phyloP scores from a whole-genome alignment of 92 coral and sea anemone genomes.

The Palythoa caribaeorum region DNA sequence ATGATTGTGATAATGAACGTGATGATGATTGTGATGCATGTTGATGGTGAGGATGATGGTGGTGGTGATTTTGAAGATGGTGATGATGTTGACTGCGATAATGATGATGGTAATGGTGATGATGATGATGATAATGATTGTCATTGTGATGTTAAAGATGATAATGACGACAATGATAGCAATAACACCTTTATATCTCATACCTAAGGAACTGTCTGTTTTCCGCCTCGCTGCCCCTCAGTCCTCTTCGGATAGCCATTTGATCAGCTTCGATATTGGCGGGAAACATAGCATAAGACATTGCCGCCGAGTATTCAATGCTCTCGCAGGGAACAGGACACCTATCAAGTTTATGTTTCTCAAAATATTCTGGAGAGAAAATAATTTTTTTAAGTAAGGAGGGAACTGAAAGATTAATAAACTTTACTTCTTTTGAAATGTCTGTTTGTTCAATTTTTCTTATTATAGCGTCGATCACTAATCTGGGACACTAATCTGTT shows the following conservation, averaged over 20 bases:
- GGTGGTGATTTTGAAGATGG: neutral
- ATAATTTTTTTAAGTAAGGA: too few relatives aligned
- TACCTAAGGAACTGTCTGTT: constrained; percentile 86
- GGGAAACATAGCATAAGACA: constrained; percentile 85
- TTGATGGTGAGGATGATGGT: too few relatives aligned
- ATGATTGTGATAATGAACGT: neutral
- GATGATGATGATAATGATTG: neutral
- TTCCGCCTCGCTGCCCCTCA: constrained; percentile 67
- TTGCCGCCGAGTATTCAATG: constrained; percentile 79
- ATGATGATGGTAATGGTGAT: neutral
- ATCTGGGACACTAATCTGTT: too few relatives aligned
- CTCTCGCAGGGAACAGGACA: constrained; percentile 92
- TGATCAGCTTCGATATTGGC: constrained; percentile 70
- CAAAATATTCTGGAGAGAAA: constrained; percentile 64
- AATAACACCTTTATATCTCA: neutral
- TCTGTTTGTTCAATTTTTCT: too few relatives aligned
- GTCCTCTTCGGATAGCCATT: constrained; percentile 62
- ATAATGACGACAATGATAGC: neutral
- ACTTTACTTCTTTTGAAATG: too few relatives aligned
- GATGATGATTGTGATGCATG: neutral
- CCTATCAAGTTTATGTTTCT: constrained; percentile 76
- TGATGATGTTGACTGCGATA: neutral
- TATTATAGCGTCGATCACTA: too few relatives aligned
- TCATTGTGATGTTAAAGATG: neutral
- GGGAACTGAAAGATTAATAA: too few relatives aligned